These are phyloP conservation scores for Ptilonorhynchus violaceus DNA, from an alignment of 2,113 vertebrate genomes.

Conservation along the genomic window DNA sequence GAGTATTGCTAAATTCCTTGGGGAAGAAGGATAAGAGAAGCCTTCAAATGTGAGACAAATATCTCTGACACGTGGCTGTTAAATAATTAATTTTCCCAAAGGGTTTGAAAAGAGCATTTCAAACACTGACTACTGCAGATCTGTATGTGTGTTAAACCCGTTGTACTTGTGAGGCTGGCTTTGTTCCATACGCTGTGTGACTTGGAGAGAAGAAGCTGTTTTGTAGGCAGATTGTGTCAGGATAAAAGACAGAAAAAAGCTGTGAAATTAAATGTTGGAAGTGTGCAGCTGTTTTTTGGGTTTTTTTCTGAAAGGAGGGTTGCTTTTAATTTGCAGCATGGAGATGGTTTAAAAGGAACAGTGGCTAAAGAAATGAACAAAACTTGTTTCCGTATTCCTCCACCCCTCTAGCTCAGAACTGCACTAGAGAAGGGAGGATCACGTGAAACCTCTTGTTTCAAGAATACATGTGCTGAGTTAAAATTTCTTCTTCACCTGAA, in stretches of 20 bases:
- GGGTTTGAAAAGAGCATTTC: slow-evolving; percentile 16
- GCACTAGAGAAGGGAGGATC: neutral
- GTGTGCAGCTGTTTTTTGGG: neutral
- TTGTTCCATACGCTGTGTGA: neutral
- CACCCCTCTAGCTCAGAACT: neutral
- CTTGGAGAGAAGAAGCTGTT: neutral
- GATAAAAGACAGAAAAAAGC: neutral
- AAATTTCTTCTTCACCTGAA: neutral
- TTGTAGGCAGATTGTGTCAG: neutral
- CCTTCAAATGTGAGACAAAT: slow-evolving; percentile 23
- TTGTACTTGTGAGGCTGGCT: neutral
- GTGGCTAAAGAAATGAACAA: neutral
- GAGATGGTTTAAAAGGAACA: neutral
- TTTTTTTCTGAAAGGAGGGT: neutral
- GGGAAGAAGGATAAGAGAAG: neutral
- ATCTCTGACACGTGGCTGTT: neutral
- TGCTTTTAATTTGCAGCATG: neutral
- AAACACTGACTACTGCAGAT: neutral
- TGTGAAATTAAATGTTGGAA: slow-evolving; percentile 7
- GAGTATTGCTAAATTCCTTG: slow-evolving; percentile 1
- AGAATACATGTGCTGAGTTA: neutral
- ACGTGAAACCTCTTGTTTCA: neutral
- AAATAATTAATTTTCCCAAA: slow-evolving; percentile 45
- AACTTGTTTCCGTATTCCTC: neutral
- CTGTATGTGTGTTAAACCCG: neutral